phyloP scores from a whole-genome alignment of 1,140 invertebrate species.

The Heliothis virescens region DNA sequence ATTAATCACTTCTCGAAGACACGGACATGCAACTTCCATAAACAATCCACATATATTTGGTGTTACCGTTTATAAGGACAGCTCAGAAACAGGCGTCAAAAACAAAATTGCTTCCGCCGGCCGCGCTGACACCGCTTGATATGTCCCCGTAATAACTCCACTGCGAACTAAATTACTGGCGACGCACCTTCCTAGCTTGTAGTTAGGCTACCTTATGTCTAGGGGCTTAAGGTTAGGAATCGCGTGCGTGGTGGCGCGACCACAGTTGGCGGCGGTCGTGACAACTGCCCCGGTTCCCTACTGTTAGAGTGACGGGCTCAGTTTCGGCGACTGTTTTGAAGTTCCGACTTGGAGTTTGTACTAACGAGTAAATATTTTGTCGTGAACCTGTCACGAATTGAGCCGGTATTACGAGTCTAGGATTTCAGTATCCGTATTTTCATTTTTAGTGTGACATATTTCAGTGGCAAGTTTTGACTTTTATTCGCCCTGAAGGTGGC shows the following conservation, averaged over 20 bases:
- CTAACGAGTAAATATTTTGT: conserved; percentile 39
- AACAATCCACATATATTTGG: conserved; percentile 20
- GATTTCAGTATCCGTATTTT: conserved; percentile 10
- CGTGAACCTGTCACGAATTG: background rate
- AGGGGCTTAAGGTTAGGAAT: background rate
- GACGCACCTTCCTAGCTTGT: background rate
- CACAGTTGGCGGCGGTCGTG: conserved; percentile 29
- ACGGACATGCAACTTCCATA: conserved; percentile 5
- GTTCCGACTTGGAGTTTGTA: conserved; percentile 31
- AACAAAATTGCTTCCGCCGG: conserved; percentile 39
- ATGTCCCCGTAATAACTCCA: conserved; percentile 38
- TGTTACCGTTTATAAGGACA: background rate
- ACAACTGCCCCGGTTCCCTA: conserved; percentile 28
- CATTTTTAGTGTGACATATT: background rate
- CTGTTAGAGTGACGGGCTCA: conserved; percentile 40
- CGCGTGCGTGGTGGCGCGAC: conserved; percentile 13
- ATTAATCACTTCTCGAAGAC: background rate
- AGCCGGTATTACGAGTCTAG: conserved; percentile 8
- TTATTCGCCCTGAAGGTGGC: background rate
- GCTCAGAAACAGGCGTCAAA: conserved; percentile 18
- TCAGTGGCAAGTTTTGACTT: background rate
- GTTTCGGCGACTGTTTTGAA: conserved; percentile 37
- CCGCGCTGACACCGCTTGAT: conserved; percentile 32
- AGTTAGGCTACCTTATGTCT: background rate
- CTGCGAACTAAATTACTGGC: conserved; percentile 32